Evolutionary conservation across 2,888 invertebrate genomes (phyloP), one percentile per base, ranked within the genome.

Genomic region (Apodemia duryi): DNA sequence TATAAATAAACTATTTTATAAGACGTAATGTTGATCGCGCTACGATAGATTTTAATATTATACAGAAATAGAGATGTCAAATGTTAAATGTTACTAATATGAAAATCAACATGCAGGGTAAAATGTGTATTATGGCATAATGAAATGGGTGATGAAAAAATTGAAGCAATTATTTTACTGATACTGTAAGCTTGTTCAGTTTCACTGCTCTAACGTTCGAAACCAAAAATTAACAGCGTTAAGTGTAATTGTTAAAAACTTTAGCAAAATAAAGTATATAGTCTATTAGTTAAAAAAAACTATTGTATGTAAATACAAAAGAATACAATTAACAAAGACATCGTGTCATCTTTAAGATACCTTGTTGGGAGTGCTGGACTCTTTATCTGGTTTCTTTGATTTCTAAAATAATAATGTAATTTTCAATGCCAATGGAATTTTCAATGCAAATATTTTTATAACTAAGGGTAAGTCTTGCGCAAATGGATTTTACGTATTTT

Each of bases 381-480:
- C 94, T 93, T 94, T 95, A 88, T 95, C 95, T 83, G 93, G 93
- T 93, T 95, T 95, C 94, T 95, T 95, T 91, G 95, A 95, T 93
- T 95, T 95, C 95, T 95, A 94, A n/a, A n/a, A n/a, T 79, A 95
- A 95, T 69, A 71, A 76, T 68, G 66, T 54, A 72, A 64, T 61
- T 61, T 38, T 61, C 28, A 61, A 46, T 57, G 38, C 52, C 64
- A 21, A 21, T 21, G 21, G 21, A 21, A 21, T 21, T 21, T 21
- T 21, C 21, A 21, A 21, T 43, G 3, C 43, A 43, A 43, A 43
- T 43, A 43, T 43, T 43, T 11, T 43, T 11, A 11, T 43, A 10
- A 43, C 4, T 6, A 46, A n/a, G 46, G 13, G 13, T 46, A 13
- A n/a, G 46, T 46, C 5, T n/a, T 6, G 13, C 0, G 13, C n/a